A percentile compares a stretch with the other conserved stretches of the same genome.
These are phyloP conservation scores for Laodelphax striatellus DNA, from an alignment of 1,140 invertebrate genomes.

Conservation along the genomic window DNA sequence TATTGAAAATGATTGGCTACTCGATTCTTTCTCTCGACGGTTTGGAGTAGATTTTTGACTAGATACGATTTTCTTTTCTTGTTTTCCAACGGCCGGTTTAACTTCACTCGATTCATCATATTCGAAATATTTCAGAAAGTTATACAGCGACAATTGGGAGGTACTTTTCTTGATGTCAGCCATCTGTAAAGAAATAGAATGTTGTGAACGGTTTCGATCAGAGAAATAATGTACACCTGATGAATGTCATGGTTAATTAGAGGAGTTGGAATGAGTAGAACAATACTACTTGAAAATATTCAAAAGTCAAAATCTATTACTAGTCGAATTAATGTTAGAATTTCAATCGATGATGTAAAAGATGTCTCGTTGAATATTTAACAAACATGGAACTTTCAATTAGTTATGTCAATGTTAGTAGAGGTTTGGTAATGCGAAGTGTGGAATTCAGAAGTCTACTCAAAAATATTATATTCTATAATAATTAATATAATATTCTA, in stretches of 20 bases:
- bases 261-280: background rate
- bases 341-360: too few species aligned
- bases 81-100: background rate
- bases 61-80: background rate
- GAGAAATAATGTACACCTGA: background rate
- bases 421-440: too few species aligned
- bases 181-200: slow-evolving; percentile 6
- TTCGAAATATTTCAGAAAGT: slow-evolving; percentile 7
- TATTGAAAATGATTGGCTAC: background rate
- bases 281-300: background rate
- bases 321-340: too few species aligned
- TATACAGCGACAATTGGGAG: slow-evolving; percentile 7
- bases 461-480: too few species aligned
- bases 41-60: slow-evolving; percentile 3
- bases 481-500: too few species aligned
- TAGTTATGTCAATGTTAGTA: too few species aligned
- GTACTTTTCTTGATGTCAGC: slow-evolving; percentile 9
- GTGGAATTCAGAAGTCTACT: too few species aligned
- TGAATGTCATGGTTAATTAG: too few species aligned
- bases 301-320: too few species aligned
- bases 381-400: too few species aligned
- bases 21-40: background rate
- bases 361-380: too few species aligned
- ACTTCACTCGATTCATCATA: background rate
- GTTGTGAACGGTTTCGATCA: background rate